Base-by-base conservation (phyloP, 2,888 invertebrate species). In the Lydus trimaculatus region DNA sequence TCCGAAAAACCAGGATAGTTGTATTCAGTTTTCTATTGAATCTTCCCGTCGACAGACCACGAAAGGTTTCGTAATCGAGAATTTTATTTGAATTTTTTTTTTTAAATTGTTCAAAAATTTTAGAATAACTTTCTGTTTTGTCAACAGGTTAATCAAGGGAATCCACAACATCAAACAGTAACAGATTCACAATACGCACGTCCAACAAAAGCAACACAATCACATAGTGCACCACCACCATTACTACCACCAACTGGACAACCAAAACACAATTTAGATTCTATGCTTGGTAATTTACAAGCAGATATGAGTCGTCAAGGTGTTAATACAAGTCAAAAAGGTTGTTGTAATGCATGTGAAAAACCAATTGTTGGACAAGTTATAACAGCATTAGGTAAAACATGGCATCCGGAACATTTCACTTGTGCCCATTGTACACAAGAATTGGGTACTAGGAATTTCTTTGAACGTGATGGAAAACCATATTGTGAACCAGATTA, bases 331-430 rank as follows among this genome's bases (percentile, higher is more conserved):
- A 97, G 98, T 80, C 98, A 99, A 85, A 99, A 99, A 89, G 99
- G 99, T 82, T 97, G 98, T 89, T 99, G 99, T 92, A 97, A 91
- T 84, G 97, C 97, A 78, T 99, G 99, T 89, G 96, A 97, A 86
- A 99, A 99, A 83, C 97, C 99, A 75, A 99, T 99, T 86, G 97
- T 99, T 71, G 99, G 99, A 79, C 98, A 98, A 92, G 93, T 97
- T 78, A 96, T 97, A 84, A 99, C 98, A 73, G 99, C 99, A 23
- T 85, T 99, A 85, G 99, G 98, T 65, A 95, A 97, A 86, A 98
- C 98, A 73, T 99, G 98, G 98, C 99, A 99, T 86, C 98, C 98
- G 60, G 99, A 99, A 87, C 99, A 99, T 87, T 99, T 99, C 87
- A 95, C 94, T 70, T 99, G 99, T 89, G 94, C 94, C 76, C 97